A percentile compares a stretch with the other conserved stretches of the same genome.
Conservation (phyloP, 2,797 vertebrate species). For the Macroramphosus scolopax region DNA sequence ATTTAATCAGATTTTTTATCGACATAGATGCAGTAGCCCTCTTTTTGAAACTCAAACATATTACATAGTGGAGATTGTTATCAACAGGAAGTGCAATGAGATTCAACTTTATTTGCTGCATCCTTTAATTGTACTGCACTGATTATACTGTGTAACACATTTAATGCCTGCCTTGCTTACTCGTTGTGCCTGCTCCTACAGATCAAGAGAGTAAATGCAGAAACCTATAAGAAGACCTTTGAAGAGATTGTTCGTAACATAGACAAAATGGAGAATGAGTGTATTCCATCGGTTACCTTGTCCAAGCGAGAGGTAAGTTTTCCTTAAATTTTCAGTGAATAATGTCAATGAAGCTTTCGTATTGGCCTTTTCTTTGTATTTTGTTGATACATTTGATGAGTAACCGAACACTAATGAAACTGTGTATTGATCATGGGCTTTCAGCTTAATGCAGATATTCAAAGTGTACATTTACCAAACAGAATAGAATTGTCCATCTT, state of each 20-base stretch:
- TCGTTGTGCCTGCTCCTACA: no score
- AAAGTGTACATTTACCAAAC: constrained; percentile 4
- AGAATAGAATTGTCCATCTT: neutral
- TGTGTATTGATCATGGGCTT: constrained; percentile 9
- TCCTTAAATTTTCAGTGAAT: neutral
- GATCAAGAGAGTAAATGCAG: constrained; percentile 89
- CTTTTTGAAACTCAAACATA: no score
- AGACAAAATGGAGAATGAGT: constrained; percentile 97
- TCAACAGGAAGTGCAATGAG: no score
- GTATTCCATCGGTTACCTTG: constrained; percentile 90
- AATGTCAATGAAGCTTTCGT: constrained; percentile 1
- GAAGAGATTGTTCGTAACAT: constrained; percentile 92
- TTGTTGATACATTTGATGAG: constrained; percentile 3
- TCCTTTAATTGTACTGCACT: no score
- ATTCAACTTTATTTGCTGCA: no score
- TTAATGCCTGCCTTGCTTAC: no score
- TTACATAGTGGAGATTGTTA: no score
- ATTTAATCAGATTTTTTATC: no score
- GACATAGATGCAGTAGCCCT: no score
- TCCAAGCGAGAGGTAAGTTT: constrained; percentile 85
- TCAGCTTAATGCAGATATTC: constrained; percentile 20
- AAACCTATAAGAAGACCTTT: constrained; percentile 86
- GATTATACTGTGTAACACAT: no score
- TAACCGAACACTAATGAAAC: constrained; percentile 13
- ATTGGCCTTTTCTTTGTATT: neutral